Percentiles rank a stretch among this genome's conserved stretches.
Evolutionary conservation across 2,113 vertebrate species (phyloP).

Genomic region (Callionymus lyra): DNA sequence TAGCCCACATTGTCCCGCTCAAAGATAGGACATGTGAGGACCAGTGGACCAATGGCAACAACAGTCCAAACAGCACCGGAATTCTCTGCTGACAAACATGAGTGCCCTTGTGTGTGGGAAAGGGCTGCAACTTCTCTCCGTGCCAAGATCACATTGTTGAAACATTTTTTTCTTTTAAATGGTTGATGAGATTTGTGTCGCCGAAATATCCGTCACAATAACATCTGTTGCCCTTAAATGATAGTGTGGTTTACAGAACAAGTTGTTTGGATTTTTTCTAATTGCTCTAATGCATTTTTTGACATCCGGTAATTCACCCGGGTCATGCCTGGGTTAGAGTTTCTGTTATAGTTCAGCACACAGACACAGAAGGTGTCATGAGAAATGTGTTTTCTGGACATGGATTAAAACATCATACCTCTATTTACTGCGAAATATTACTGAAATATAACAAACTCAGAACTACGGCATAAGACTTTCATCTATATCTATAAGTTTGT

Average conservation of each 20-base stretch:
- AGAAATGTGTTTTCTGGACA: too few relatives aligned
- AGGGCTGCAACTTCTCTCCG: slow-evolving; percentile 30
- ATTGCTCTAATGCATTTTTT: too few relatives aligned
- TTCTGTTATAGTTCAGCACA: too few relatives aligned
- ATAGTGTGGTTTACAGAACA: not conserved
- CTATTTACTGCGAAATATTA: too few relatives aligned
- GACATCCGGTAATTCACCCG: too few relatives aligned
- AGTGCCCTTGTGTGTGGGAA: slow-evolving; percentile 24
- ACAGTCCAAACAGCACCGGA: slow-evolving; percentile 57
- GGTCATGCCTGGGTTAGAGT: too few relatives aligned
- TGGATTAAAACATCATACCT: too few relatives aligned
- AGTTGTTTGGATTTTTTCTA: too few relatives aligned
- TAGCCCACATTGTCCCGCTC: slow-evolving; percentile 61
- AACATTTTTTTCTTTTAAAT: slow-evolving; percentile 26
- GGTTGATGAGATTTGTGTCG: slow-evolving; percentile 39
- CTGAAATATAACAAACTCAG: too few relatives aligned
- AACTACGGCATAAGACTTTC: too few relatives aligned
- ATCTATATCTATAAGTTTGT: too few relatives aligned
- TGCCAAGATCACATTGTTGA: slow-evolving; percentile 26
- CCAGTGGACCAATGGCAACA: slow-evolving; percentile 67
- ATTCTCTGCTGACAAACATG: slow-evolving; percentile 52
- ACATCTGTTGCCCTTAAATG: slow-evolving; percentile 33
- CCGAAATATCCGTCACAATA: slow-evolving; percentile 1
- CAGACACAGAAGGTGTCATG: too few relatives aligned
- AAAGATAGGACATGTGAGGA: slow-evolving; percentile 67